A percentile compares a stretch with the other conserved stretches of the same genome.
Conservation (phyloP, 2,888 invertebrate genomes). For the Apodemia duryi region DNA sequence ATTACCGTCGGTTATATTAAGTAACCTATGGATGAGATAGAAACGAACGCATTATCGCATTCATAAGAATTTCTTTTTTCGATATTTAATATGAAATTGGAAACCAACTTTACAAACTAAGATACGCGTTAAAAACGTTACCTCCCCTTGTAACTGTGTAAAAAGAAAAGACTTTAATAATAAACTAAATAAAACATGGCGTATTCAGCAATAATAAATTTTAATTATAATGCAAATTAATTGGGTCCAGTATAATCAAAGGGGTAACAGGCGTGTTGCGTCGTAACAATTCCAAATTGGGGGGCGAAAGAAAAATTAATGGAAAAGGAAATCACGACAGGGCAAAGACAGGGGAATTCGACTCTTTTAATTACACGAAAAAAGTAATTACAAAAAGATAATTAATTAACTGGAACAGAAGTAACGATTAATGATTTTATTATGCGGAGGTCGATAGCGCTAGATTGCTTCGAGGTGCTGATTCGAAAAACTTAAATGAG, state of each 20-base stretch:
- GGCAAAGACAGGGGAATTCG: slow-evolving; percentile 78
- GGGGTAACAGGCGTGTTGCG: slow-evolving; percentile 73
- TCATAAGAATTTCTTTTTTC: too few relatives aligned
- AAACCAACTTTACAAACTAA: too few relatives aligned
- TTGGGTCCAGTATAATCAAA: slow-evolving; percentile 75
- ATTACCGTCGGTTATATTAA: too few relatives aligned
- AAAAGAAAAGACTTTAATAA: slow-evolving; percentile 4
- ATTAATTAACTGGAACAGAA: slow-evolving; percentile 80
- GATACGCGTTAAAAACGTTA: too few relatives aligned
- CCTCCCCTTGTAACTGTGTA: too few relatives aligned
- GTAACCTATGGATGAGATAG: too few relatives aligned
- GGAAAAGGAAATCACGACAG: slow-evolving; percentile 78
- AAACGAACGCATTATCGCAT: too few relatives aligned
- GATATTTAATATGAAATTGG: too few relatives aligned
- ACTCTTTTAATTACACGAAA: slow-evolving; percentile 80
- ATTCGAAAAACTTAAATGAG: slow-evolving; percentile 14
- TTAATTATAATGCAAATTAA: slow-evolving; percentile 77
- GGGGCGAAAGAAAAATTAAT: slow-evolving; percentile 81
- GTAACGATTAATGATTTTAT: slow-evolving; percentile 80
- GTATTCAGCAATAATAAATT: slow-evolving; percentile 59
- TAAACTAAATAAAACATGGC: slow-evolving; percentile 23
- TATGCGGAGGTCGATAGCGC: slow-evolving; percentile 71
- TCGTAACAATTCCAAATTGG: slow-evolving; percentile 77
- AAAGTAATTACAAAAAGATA: slow-evolving; percentile 79
- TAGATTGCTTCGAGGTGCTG: slow-evolving; percentile 17